Evolutionary conservation across 1,140 invertebrate species (phyloP).

Genomic region (Gryllus bimaculatus): DNA sequence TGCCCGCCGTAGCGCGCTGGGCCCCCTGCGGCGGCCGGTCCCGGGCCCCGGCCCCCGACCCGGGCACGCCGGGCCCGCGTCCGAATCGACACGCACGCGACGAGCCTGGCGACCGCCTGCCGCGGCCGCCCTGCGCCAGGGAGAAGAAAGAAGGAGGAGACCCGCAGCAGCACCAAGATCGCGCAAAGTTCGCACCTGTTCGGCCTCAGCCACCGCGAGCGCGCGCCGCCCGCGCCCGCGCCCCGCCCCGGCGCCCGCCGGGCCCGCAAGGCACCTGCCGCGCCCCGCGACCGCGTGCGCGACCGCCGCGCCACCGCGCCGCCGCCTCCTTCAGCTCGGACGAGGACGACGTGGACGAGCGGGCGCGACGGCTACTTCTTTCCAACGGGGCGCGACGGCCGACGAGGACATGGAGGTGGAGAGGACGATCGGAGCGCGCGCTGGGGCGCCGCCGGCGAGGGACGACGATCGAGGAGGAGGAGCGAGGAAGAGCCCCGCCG

Average conservation of each 20-base stretch:
- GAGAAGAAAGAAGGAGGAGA: too few species aligned
- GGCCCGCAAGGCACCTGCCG: not conserved
- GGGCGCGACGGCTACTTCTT: too few species aligned
- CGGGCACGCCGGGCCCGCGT: conserved; percentile 27
- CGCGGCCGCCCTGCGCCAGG: too few species aligned
- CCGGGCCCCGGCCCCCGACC: conserved; percentile 30
- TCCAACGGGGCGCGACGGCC: too few species aligned
- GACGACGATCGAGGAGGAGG: conserved; percentile 17
- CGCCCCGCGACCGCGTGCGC: not conserved
- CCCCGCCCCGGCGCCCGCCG: not conserved
- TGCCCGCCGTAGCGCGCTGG: conserved; percentile 35
- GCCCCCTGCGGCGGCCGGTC: conserved; percentile 35
- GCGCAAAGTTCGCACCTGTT: not conserved
- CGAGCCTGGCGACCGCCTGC: too few species aligned
- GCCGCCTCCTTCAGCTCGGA: not conserved
- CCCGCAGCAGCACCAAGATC: conserved; percentile 50
- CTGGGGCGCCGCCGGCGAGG: too few species aligned
- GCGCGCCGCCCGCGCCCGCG: too few species aligned
- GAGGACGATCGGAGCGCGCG: too few species aligned
- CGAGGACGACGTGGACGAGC: not conserved
- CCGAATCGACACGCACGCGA: too few species aligned
- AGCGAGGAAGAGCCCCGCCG: conserved; percentile 17
- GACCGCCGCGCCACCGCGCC: too few species aligned
- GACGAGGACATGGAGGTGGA: too few species aligned
- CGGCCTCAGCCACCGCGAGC: not conserved